Evolutionary conservation across 2,888 invertebrate species (phyloP).

Genomic region (Craniophora ligustri): DNA sequence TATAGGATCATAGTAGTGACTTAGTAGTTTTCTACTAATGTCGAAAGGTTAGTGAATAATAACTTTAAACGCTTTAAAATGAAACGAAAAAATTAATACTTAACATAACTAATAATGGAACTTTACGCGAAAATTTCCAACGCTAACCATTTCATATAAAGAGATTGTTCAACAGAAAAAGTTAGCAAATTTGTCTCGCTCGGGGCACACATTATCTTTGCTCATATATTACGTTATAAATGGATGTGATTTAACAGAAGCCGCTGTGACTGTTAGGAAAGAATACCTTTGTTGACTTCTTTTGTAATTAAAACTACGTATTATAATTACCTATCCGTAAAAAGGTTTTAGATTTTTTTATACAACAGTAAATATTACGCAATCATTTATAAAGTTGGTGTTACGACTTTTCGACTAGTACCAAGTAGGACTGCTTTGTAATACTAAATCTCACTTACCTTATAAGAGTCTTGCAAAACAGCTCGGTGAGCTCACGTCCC

Average conservation of each 20-base stretch:
- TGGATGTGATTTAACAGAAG: constrained; percentile 70
- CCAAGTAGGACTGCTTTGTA: too few species aligned
- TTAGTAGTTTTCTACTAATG: too few species aligned
- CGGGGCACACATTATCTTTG: constrained; percentile 74
- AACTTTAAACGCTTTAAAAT: constrained; percentile 20
- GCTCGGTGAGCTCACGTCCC: too few species aligned
- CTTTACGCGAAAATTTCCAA: constrained; percentile 64
- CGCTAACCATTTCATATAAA: constrained; percentile 72
- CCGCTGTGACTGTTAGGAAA: constrained; percentile 53
- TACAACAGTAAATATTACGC: too few species aligned
- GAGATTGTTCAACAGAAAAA: constrained; percentile 76
- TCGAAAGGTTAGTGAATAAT: too few species aligned
- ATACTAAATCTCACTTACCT: too few species aligned
- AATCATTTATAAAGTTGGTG: too few species aligned
- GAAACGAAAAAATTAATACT: constrained; percentile 60
- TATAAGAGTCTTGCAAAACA: too few species aligned
- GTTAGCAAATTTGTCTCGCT: constrained; percentile 75
- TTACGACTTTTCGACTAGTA: too few species aligned
- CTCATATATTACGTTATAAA: constrained; percentile 74
- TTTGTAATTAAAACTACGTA: background rate
- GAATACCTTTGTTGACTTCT: constrained; percentile 48
- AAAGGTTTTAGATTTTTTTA: too few species aligned
- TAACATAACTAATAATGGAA: constrained; percentile 72
- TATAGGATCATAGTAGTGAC: too few species aligned
- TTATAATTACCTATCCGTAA: background rate